Conservation (phyloP, 2,113 vertebrate species). For the Piaya cayana region DNA sequence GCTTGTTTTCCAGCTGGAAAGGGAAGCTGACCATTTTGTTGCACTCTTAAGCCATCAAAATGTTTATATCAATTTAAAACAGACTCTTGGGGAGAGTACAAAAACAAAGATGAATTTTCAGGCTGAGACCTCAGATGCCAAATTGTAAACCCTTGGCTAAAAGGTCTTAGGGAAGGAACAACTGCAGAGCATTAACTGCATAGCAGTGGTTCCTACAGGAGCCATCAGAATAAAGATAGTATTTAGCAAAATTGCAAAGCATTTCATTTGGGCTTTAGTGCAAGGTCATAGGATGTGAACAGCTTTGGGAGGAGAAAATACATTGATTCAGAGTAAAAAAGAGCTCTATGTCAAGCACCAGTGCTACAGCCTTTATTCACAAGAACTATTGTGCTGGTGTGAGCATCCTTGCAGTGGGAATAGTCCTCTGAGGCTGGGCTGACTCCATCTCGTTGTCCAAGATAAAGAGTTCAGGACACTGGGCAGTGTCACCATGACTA, state of each 20-base stretch:
- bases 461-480: background rate
- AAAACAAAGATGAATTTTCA: conserved; percentile 42
- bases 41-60: conserved; percentile 14
- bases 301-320: background rate
- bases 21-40: background rate
- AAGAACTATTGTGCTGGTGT: background rate
- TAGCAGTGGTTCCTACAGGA: conserved; percentile 50
- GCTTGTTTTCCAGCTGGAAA: conserved; percentile 36
- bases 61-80: conserved; percentile 43
- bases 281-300: background rate
- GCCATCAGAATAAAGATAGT: conserved; percentile 16
- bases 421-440: background rate
- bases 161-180: background rate
- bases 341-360: background rate
- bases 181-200: conserved; percentile 20
- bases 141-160: conserved; percentile 40
- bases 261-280: background rate
- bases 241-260: background rate
- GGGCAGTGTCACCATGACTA: background rate
- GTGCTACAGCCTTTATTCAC: background rate
- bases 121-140: conserved; percentile 34
- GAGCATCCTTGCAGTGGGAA: background rate
- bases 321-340: background rate
- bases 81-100: conserved; percentile 18
- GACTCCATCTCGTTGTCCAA: background rate